Evolutionary conservation across 2,797 vertebrate genomes (phyloP).

Genomic region (Alcedo quadribrachys): DNA sequence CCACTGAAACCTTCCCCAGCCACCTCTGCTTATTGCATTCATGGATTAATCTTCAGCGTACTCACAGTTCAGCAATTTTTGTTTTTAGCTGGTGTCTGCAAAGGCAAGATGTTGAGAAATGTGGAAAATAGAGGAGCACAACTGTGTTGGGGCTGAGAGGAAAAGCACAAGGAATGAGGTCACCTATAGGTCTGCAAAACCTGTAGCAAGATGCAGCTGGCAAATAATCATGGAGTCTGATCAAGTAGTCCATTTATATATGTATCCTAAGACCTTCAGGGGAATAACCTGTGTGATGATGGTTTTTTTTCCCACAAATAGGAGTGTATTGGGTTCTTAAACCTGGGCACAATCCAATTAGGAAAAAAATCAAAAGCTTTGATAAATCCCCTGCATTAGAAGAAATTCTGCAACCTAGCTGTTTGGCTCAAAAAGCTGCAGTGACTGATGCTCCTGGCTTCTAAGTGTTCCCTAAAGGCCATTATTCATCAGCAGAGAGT

Average conservation of each 20-base stretch:
- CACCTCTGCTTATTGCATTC: neutral
- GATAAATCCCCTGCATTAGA: neutral
- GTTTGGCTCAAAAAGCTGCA: neutral
- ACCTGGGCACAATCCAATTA: neutral
- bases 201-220: neutral
- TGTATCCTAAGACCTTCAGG: neutral
- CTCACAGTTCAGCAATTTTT: neutral
- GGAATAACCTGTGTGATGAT: neutral
- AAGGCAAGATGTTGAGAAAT: neutral
- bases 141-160: fast-evolving
- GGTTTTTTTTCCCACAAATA: neutral
- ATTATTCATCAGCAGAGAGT: neutral
- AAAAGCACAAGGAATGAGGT: neutral
- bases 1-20: neutral
- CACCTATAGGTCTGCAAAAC: neutral
- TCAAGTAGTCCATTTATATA: neutral
- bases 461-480: neutral
- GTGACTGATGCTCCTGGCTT: neutral
- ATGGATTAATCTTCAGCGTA: neutral
- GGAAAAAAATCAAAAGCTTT: neutral
- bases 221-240: neutral
- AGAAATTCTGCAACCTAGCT: neutral
- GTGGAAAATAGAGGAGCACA: neutral
- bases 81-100: neutral
- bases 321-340: neutral